phyloP scores from a whole-genome alignment of 2,888 invertebrate species.

The Bombylius discolor region DNA sequence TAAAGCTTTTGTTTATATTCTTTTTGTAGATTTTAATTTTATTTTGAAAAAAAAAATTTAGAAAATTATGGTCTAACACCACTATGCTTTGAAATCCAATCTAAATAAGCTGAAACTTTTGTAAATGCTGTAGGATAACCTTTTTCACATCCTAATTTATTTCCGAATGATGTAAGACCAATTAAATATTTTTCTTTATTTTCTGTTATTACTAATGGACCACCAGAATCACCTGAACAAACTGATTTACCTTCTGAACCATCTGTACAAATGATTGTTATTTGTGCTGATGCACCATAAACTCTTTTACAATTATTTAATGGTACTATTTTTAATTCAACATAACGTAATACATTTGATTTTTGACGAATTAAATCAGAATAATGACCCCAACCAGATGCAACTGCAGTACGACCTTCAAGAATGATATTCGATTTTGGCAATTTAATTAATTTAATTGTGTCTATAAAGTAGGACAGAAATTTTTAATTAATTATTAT shows the following conservation, averaged over 20 bases:
- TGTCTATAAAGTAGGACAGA: not conserved
- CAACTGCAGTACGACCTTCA: not conserved
- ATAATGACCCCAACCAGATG: slow-evolving; percentile 2
- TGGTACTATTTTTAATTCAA: not conserved
- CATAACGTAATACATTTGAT: slow-evolving; percentile 1
- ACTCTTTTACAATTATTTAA: not conserved
- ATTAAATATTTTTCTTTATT: not conserved
- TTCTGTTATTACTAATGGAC: slow-evolving; percentile 4
- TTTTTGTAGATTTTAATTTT: no score
- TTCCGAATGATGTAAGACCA: slow-evolving; percentile 9
- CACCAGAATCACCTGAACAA: slow-evolving; percentile 27
- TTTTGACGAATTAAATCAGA: not conserved
- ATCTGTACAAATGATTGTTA: slow-evolving; percentile 24
- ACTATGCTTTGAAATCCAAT: slow-evolving; percentile 6
- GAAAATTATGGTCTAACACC: not conserved
- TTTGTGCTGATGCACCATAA: slow-evolving; percentile 12
- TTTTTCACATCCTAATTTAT: slow-evolving; percentile 1
- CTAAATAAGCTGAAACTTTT: slow-evolving; percentile 4
- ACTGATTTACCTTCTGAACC: slow-evolving; percentile 22
- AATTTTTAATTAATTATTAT: not conserved
- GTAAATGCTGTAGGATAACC: slow-evolving; percentile 6
- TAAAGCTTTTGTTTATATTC: no score
- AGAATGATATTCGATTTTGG: not conserved
- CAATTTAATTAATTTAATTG: not conserved
- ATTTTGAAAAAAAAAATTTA: no score